phyloP scores from a whole-genome alignment of 2,888 invertebrate genomes.

The Dermolepida albohirtum region DNA sequence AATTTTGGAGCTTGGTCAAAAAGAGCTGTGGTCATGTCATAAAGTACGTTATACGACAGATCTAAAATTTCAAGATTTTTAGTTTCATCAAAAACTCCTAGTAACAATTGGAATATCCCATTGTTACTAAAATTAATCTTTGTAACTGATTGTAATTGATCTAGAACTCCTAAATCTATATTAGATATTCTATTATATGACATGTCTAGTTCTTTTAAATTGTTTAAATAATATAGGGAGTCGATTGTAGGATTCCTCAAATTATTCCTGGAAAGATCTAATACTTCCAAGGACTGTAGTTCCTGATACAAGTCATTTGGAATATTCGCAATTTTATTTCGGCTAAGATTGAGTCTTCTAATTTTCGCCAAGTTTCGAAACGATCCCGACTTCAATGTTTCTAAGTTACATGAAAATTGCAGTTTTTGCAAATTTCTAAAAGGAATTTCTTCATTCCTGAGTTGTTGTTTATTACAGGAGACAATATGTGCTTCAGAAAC shows the following conservation, averaged over 20 bases:
- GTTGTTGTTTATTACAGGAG: constrained; percentile 35
- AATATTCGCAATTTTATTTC: constrained; percentile 46
- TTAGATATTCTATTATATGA: constrained; percentile 48
- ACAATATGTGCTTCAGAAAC: constrained; percentile 31
- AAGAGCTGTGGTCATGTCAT: constrained; percentile 46
- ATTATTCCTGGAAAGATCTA: constrained; percentile 47
- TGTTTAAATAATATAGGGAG: constrained; percentile 47
- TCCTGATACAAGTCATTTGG: constrained; percentile 48
- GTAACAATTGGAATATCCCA: constrained; percentile 41
- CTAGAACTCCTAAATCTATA: constrained; percentile 48
- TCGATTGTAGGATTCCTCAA: constrained; percentile 48
- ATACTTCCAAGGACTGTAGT: constrained; percentile 41
- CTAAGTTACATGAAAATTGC: constrained; percentile 45
- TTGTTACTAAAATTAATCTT: constrained; percentile 49
- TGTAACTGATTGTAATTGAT: constrained; percentile 45
- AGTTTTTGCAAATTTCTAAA: constrained; percentile 47
- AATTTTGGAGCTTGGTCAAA: constrained; percentile 48
- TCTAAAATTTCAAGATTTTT: constrained; percentile 45
- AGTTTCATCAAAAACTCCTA: constrained; percentile 50
- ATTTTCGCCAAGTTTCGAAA: constrained; percentile 45
- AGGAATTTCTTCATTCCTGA: constrained; percentile 41
- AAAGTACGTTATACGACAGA: constrained; percentile 47
- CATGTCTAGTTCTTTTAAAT: constrained; percentile 47
- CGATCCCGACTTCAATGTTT: constrained; percentile 41
- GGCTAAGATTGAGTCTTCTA: constrained; percentile 44